Evolutionary conservation across 2,888 invertebrate species (phyloP), one percentile per base, ranked within the genome.

Genomic region (Philereme transversata): DNA sequence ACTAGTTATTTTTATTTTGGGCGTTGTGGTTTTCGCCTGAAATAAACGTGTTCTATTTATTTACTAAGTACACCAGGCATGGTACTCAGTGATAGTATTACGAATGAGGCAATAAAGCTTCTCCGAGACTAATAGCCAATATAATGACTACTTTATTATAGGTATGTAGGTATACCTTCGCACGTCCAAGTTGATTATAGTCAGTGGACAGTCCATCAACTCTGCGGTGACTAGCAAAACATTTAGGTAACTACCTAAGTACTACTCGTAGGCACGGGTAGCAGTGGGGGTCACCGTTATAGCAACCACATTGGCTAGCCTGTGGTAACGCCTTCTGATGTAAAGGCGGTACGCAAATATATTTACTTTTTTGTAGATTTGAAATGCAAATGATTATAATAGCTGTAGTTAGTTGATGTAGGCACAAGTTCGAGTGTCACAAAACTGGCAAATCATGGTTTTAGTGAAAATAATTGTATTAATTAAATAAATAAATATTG

Each of bases 271-370:
- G 73, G 75, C 74, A 78, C 76, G 71, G 75, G 70, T 69, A 73
- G 76, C 73, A 69, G 63, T 73, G 62, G 62, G 60, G 55, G 49
- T 60, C 51, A 73, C 81, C 80, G 81, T 81, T 82, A 81, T 75
- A 63, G 59, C 68, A 60, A 62, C 74, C 73, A 78, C 75, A 81
- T 81, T 80, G 78, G 80, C 65, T 69, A 75, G 53, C 11, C 10
- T 41, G 47, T 9, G 54, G 62, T 69, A 71, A 71, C 82, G 82
- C 82, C 82, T 81, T 79, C 78, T 62, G 67, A 68, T 72, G 60
- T 68, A 70, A 70, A 82, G 81, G 81, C 81, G 82, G 75, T 74
- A 68, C 75, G 63, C 67, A 73, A 69, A 72, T 59, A 44, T 44
- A 6, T 10, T 36, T 36, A 34, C 33, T 57, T 58, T n/a, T 58